Base-by-base conservation (phyloP, 2,113 vertebrate genomes). In the Oryzias javanicus region DNA sequence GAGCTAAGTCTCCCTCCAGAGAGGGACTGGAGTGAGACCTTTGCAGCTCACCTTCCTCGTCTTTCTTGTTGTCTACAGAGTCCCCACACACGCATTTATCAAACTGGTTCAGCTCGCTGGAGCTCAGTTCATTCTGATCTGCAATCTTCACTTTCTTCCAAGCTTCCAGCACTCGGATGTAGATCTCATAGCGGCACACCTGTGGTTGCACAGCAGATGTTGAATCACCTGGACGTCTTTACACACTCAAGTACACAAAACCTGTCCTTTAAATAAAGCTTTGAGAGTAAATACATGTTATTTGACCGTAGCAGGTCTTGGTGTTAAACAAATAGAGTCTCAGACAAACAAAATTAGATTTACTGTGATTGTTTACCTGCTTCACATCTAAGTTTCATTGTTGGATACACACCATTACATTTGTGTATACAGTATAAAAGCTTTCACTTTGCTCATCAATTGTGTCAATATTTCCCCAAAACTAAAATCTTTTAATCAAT, bases 21-120 rank as follows among this genome's bases (percentile, higher is more conserved):
- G 95, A 95, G 0, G 95, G 95, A 72, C 94, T 96, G 46, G 95
- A 97, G 74, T 95, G 82, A 8, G 93, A 95, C 77, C 93, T 93
- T 70, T 94, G 94, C 49, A 97, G 77, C 3, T 64, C 64, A 0
- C 78, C 57, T 1, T 81, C 84, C 2, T 69, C 70, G 8, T 71
- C 74, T 0, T 63, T 74, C 12, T 79, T 72, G 6, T 77, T 82
- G 1, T 53, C 78, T 4, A 20, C 46, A 0, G 24, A 45, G 42
- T 74, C 81, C 1, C 47, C 74, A 6, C 73, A 85, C 41, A 92
- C 29, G 14, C 75, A 88, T 42, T 87, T 79, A 51, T 96, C 94
- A 55, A 94, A 94, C 2, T 49, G 61, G 4, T 60, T 66, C 53
- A 96, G 88, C 62, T 91, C 81, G 0, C 65, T 59, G 0, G 64